Conservation (phyloP, 1,140 invertebrate species). For the Sycophaga agraensis region DNA sequence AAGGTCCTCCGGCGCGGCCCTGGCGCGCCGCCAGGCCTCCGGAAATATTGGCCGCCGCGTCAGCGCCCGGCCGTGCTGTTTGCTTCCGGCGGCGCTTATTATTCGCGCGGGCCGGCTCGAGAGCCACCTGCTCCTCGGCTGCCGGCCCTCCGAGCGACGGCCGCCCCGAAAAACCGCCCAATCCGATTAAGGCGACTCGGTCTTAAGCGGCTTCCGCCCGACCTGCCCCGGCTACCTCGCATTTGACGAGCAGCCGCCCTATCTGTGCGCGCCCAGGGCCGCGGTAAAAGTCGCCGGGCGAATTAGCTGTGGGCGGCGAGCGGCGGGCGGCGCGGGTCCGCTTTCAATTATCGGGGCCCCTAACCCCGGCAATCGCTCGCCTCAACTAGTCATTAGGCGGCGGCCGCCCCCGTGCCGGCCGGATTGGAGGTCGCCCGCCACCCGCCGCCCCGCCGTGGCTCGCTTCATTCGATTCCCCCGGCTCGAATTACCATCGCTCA, state of each 20-base stretch:
- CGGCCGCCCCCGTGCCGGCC: slow-evolving; percentile 4
- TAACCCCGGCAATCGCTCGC: slow-evolving; percentile 39
- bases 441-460: slow-evolving; percentile 6
- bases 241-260: too few species aligned
- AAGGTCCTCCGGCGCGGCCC: too few species aligned
- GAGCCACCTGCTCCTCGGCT: background rate
- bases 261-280: too few species aligned
- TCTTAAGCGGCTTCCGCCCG: slow-evolving; percentile 36
- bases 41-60: slow-evolving; percentile 51
- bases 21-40: slow-evolving; percentile 51
- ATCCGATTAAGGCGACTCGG: slow-evolving; percentile 36
- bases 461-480: slow-evolving; percentile 3
- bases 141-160: background rate
- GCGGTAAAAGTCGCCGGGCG: too few species aligned
- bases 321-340: background rate
- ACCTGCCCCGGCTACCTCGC: background rate
- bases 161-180: slow-evolving; percentile 24
- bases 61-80: slow-evolving; percentile 50
- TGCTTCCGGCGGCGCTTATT: slow-evolving; percentile 42
- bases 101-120: background rate
- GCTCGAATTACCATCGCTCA: slow-evolving; percentile 36
- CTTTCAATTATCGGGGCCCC: slow-evolving; percentile 42
- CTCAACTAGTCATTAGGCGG: slow-evolving; percentile 29
- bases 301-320: background rate
- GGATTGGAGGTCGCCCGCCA: slow-evolving; percentile 22